Base-by-base conservation (phyloP, 2,888 invertebrate species). In the Ophraella communa region DNA sequence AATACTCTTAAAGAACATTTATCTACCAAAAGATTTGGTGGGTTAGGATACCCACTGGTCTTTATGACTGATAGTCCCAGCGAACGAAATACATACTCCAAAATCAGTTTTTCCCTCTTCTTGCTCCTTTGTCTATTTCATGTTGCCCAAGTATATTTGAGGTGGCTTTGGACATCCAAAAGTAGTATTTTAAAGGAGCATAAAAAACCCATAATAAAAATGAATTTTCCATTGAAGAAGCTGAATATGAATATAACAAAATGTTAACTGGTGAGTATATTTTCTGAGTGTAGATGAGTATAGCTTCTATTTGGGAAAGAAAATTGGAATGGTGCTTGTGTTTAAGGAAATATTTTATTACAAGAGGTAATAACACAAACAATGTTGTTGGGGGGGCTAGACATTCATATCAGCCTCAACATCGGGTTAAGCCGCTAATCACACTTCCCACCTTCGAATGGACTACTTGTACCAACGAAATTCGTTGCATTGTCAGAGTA, bases 221-320 rank as follows among this genome's bases (percentile, higher is more conserved):
- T 52, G 52, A 24, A 27, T 52, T 27, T 27, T 23, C 24, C 52
- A 52, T 52, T 52, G 52, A 52, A 52, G n/a, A 52, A 52, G 52
- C 52, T 27, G 27, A 52, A 27, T 21, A 23, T 10, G 14, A 52
- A 52, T 52, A 52, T 8, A 14, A 52, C 14, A 52, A 5, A 52
- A 24, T 24, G 30, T 52, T 52, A 23, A 4, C 24, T 24, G 24
- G 7, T 24, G 24, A 7, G 24, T 7, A 24, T 24, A 24, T 24
- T 7, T 7, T 24, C 7, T 24, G 24, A 3, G 3, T 24, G 3
- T 24, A 24, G 8, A 18, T 53, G 10, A 53, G n/a, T n/a, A 33
- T 14, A 4, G 21, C 33, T 52, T 20, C 20, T 47, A 47, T 23
- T n/a, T n/a, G n/a, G 53, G 7, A 24, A 24, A 7, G 24, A 7